These are phyloP conservation scores for Oxytorus armatus DNA, from an alignment of 2,888 invertebrate species.

Conservation along the genomic window DNA sequence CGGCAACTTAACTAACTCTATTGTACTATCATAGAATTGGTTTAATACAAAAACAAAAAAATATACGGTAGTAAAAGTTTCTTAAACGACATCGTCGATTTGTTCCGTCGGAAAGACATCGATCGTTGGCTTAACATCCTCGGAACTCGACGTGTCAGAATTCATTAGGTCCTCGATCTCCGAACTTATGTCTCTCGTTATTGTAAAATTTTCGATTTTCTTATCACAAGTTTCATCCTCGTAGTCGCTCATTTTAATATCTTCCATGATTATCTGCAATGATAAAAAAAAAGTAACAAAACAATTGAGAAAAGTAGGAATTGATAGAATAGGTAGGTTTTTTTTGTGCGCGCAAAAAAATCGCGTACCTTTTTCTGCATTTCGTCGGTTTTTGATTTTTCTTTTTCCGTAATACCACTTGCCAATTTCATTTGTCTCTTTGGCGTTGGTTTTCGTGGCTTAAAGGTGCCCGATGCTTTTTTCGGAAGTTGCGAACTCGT, in stretches of 20 bases:
- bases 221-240: constrained; percentile 70
- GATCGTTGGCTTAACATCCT: constrained; percentile 73
- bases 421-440: constrained; percentile 78
- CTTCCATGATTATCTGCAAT: constrained; percentile 71
- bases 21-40: constrained; percentile 51
- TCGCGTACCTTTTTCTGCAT: constrained; percentile 69
- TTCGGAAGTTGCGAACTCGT: constrained; percentile 80
- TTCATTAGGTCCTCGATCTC: constrained; percentile 72
- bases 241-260: constrained; percentile 67
- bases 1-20: constrained; percentile 53
- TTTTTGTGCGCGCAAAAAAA: too few species aligned
- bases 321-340: not conserved
- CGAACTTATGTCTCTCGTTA: constrained; percentile 71
- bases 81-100: constrained; percentile 66
- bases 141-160: constrained; percentile 69
- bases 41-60: constrained; percentile 36
- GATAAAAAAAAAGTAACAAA: not conserved
- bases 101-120: constrained; percentile 71
- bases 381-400: constrained; percentile 78
- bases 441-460: constrained; percentile 81
- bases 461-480: constrained; percentile 82
- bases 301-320: constrained; percentile 12
- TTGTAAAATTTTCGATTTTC: constrained; percentile 70
- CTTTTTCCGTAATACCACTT: constrained; percentile 77
- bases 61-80: constrained; percentile 42